Conservation (phyloP, 2,888 invertebrate genomes). For the Coecobrya sp. region DNA sequence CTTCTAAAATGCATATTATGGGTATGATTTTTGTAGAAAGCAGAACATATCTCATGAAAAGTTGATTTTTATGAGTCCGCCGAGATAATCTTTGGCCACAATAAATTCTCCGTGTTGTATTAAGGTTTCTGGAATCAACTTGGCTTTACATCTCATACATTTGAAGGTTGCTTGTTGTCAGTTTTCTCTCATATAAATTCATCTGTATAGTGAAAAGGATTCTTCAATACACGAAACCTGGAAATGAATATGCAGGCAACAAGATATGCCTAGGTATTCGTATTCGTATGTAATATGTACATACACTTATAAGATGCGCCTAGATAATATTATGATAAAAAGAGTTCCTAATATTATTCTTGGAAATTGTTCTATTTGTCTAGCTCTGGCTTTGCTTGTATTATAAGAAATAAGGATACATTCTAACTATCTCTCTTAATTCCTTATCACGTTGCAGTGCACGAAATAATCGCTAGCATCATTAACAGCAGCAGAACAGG, state of each 20-base stretch:
- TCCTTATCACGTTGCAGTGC: conserved; percentile 66
- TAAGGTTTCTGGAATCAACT: not conserved
- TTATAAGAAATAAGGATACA: not conserved
- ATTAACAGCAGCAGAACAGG: not conserved
- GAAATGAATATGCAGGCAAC: not conserved
- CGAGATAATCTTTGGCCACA: conserved; percentile 78
- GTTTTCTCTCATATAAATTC: not conserved
- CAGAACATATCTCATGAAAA: conserved; percentile 73
- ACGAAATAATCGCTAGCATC: conserved; percentile 54
- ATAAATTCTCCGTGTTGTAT: conserved; percentile 64
- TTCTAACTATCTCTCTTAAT: conserved; percentile 2
- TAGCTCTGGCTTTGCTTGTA: conserved; percentile 59
- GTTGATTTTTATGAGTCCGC: conserved; percentile 80
- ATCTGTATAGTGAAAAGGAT: not conserved
- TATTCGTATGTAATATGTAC: not conserved
- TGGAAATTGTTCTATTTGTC: conserved; percentile 65
- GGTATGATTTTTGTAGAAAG: no score
- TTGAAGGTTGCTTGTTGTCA: not conserved
- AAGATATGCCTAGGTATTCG: not conserved
- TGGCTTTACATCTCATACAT: not conserved
- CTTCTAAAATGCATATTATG: conserved; percentile 7
- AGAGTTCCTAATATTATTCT: conserved; percentile 58
- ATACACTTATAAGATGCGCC: not conserved
- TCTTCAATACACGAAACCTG: not conserved
- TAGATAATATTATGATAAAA: not conserved